Conservation (phyloP, 2,888 invertebrate species). For the Nudaria mundana region DNA sequence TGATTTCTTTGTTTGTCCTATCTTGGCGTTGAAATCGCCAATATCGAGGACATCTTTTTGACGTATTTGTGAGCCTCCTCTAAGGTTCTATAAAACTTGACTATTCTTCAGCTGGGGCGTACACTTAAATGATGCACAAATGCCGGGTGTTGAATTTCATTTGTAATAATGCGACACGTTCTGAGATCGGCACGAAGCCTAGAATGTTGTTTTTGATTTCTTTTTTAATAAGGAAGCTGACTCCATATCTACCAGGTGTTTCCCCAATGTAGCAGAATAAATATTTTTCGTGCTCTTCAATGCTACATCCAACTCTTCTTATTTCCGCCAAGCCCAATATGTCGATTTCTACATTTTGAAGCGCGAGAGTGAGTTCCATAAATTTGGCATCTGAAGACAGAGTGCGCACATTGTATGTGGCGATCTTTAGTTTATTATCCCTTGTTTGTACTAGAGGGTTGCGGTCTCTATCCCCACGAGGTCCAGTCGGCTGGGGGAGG, state of each 20-base stretch:
- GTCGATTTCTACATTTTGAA: conserved; percentile 15
- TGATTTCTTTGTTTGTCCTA: too few relatives aligned
- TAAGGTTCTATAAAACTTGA: too few relatives aligned
- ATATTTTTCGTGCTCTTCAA: conserved; percentile 24
- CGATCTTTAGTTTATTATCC: conserved; percentile 2
- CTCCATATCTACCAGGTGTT: conserved; percentile 5
- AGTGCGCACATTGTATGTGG: conserved; percentile 7
- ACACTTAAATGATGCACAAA: too few relatives aligned
- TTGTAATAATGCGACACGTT: too few relatives aligned
- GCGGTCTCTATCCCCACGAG: conserved; percentile 14
- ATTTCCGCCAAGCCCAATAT: conserved; percentile 19
- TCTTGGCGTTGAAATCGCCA: too few relatives aligned
- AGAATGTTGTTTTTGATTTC: too few relatives aligned
- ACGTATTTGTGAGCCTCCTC: too few relatives aligned
- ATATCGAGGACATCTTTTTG: too few relatives aligned
- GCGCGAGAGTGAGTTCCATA: conserved; percentile 7
- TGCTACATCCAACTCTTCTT: conserved; percentile 11
- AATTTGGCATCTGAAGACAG: conserved; percentile 6
- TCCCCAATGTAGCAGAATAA: conserved; percentile 3
- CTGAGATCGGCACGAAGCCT: too few relatives aligned
- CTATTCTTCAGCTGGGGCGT: too few relatives aligned
- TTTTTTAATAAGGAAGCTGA: conserved; percentile 9
- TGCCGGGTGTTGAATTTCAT: too few relatives aligned
- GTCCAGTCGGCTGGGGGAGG: conserved; percentile 12
- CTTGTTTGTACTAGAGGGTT: conserved; percentile 3